Base-by-base conservation (phyloP, 2,888 invertebrate genomes). In the Caenorhabditis sinica region DNA sequence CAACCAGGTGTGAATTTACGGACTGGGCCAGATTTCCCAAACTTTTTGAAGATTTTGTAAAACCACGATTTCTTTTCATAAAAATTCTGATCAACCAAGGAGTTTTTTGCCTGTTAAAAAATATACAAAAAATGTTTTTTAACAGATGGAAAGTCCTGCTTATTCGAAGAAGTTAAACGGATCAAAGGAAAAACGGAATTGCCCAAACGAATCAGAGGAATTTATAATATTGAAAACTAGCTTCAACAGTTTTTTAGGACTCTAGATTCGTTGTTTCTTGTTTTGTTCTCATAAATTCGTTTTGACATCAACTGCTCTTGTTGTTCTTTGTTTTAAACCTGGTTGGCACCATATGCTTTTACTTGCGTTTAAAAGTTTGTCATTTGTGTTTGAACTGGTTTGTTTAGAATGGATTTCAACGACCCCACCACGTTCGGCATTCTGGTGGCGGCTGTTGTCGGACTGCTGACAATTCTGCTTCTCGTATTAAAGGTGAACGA, bases 121-220 rank as follows among this genome's bases (percentile, higher is more conserved):
- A n/a, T 58, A 3, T 8, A 66, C n/a, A 23, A 36, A 36, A 66
- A 30, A 28, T 36, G 20, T 23, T 33, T 63, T 25, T 76, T 95
- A 95, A 87, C 94, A 96, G 96, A 96, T 92, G 95, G 95, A 93
- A 92, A 93, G 87, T 93, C 94, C 25, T 94, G 94, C 33, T 92
- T 96, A 0, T 96, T 96, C 92, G 94, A 94, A 90, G 96, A 97
- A 93, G 94, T 94, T 90, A 96, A 95, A 93, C 96, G 95, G 93
- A 94, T 96, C 56, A 95, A 95, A 90, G 96, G 96, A 92, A 92
- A 91, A 79, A 77, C 90, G 9, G 89, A 88, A 23, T 79, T 92
- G 25, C 87, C 88, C 40, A 89, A 88, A 49, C 61, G 87, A 40
- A 90, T 92, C 69, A 91, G 88, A 87, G 76, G 87, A 79, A 87